Base-by-base conservation (phyloP, 2,888 invertebrate genomes). In the Lasius platythorax region DNA sequence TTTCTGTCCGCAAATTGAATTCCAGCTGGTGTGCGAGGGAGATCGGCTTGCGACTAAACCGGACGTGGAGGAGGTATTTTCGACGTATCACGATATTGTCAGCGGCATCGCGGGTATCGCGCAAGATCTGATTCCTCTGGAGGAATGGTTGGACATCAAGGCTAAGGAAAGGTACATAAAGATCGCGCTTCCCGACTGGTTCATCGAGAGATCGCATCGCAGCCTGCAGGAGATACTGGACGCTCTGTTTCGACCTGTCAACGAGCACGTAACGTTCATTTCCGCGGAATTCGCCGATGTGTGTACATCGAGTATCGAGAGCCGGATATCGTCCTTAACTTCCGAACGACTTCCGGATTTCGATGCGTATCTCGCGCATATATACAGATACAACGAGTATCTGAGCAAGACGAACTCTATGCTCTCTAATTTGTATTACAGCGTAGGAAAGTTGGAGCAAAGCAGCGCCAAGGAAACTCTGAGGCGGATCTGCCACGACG, bases 1-100 rank as follows among this genome's bases (percentile, higher is more conserved):
- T 6, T 94, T 95, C 61, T 96, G 97, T 73, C 97, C 97, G 0
- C 96, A 96, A 91, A 94, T 98, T 68, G 96, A 96, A 85, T 92
- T 98, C 63, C 95, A 95, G 66, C 94, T 97, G 33, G 94, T 95
- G 90, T 96, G 96, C 92, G 95, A 96, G 64, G 95, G 95, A 37
- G 95, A 96, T 84, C 94, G 96, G 73, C 95, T 97, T 50, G 83
- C 83, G 2, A 81, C 93, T 9, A 95, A 96, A 82, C 97, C 98
- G 11, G 96, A 96, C 37, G 94, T 97, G 3, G 94, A 96, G 74
- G 95, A 95, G 30, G 95, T 97, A n/a, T 96, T 95, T 88, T 91
- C 95, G 0, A 94, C 95, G 2, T 98, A 96, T 93, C 96, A 96
- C 83, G 93, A 95, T 37, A 96, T 97, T 53, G 96, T 96, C 28